Percentiles rank a stretch among this genome's conserved stretches.
Conservation (phyloP, 2,113 vertebrate species). For the Rhynchomys soricoides region DNA sequence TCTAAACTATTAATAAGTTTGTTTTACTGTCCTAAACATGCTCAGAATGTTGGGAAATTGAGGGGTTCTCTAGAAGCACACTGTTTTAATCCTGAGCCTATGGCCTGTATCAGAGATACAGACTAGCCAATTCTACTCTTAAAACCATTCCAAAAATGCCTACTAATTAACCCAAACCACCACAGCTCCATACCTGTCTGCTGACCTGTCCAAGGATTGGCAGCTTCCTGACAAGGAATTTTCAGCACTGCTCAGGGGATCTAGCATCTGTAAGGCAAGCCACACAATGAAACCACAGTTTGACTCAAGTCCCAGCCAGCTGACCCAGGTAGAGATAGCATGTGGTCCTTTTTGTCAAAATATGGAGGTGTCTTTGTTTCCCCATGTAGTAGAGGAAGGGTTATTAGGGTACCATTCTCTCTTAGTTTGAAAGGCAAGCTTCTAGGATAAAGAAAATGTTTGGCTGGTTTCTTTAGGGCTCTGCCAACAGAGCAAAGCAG, state of each 20-base stretch:
- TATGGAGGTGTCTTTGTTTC: conserved; percentile 23
- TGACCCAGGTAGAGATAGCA: not conserved
- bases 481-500: conserved; percentile 59
- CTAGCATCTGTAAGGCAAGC: conserved; percentile 90
- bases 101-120: not conserved
- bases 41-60: conserved; percentile 20
- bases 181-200: conserved; percentile 90
- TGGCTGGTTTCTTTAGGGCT: conserved; percentile 60
- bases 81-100: not conserved
- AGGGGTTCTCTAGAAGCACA: conserved; percentile 19
- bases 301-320: not conserved
- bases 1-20: not conserved
- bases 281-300: conserved; percentile 26
- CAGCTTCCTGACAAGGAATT: conserved; percentile 97
- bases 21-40: conserved; percentile 41
- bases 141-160: conserved; percentile 28
- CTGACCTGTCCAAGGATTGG: conserved; percentile 96
- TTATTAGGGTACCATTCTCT: conserved; percentile 32
- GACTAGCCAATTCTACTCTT: not conserved
- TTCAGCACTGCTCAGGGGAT: conserved; percentile 96
- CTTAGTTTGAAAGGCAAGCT: conserved; percentile 45
- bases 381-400: not conserved
- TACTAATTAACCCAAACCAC: not conserved
- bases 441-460: conserved; percentile 60
- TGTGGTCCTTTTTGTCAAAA: not conserved